phyloP scores from a whole-genome alignment of 1,140 invertebrate genomes.

The Zaprionus vittiger region DNA sequence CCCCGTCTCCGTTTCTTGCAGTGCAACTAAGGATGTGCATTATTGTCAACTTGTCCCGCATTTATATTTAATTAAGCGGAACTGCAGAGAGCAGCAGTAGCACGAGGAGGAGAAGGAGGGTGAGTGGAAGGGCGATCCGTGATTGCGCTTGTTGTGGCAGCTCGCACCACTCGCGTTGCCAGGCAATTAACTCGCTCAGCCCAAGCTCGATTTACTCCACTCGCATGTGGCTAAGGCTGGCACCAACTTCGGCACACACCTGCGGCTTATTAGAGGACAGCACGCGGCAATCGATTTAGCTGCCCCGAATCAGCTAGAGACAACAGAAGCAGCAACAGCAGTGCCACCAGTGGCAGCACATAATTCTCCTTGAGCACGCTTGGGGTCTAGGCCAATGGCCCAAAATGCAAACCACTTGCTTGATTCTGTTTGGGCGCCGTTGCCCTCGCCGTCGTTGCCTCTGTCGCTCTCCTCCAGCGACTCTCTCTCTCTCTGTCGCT shows the following conservation, averaged over 20 bases:
- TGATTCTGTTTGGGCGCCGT: constrained; percentile 62
- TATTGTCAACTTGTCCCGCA: constrained; percentile 54
- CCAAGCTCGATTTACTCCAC: neutral
- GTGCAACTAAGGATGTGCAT: constrained; percentile 4
- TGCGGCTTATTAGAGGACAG: constrained; percentile 19
- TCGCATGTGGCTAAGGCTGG: neutral
- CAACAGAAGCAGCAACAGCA: constrained; percentile 5
- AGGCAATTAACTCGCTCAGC: constrained; percentile 43
- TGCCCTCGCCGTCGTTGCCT: neutral
- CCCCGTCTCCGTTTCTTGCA: neutral
- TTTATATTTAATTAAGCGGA: constrained; percentile 65
- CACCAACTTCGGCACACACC: neutral
- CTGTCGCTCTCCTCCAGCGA: neutral
- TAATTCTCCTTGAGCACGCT: constrained; percentile 44
- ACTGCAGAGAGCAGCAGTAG: constrained; percentile 6
- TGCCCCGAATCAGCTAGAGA: constrained; percentile 50
- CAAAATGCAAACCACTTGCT: constrained; percentile 73
- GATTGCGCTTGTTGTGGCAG: constrained; percentile 51
- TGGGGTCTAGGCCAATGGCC: constrained; percentile 50
- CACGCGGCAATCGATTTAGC: constrained; percentile 23
- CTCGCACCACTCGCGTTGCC: constrained; percentile 26
- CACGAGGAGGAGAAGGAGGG: neutral
- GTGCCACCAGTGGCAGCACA: constrained; percentile 14
- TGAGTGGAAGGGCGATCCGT: constrained; percentile 40
- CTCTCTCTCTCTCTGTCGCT: neutral